These are phyloP conservation scores for Mellilla xanthometata DNA, from an alignment of 2,888 invertebrate genomes.

Conservation along the genomic window DNA sequence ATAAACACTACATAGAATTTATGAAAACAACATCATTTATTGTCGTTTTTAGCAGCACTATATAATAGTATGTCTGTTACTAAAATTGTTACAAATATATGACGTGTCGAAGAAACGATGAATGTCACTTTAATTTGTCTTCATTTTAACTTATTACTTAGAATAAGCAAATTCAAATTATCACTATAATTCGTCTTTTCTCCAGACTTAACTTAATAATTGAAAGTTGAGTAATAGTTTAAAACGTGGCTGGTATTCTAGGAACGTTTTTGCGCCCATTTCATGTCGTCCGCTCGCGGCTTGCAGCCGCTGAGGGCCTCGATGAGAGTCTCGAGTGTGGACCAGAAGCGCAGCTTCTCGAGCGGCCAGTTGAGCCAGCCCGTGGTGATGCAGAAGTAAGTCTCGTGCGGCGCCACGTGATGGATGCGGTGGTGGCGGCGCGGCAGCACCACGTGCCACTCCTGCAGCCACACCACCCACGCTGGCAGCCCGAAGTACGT, in stretches of 20 bases:
- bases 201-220: constrained; percentile 38
- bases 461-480: constrained; percentile 95
- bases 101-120: no score
- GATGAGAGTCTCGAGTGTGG: constrained; percentile 89
- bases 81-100: no score
- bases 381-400: constrained; percentile 99
- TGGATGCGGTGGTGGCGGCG: constrained; percentile 98
- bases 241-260: constrained; percentile 51
- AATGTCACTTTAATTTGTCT: no score
- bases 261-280: constrained; percentile 95
- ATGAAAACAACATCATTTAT: no score
- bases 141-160: no score
- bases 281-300: constrained; percentile 97
- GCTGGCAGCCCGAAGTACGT: constrained; percentile 97
- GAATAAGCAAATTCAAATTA: constrained; percentile 4
- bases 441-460: constrained; percentile 95
- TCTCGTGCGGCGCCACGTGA: constrained; percentile 99
- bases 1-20: no score
- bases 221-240: constrained; percentile 39
- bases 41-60: no score
- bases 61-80: no score
- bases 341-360: constrained; percentile 96
- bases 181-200: constrained; percentile 28
- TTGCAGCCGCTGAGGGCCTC: constrained; percentile 91
- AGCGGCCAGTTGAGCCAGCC: constrained; percentile 99